These are phyloP conservation scores for Chloroceryle inda DNA, from an alignment of 2,797 vertebrate genomes.

Conservation along the genomic window DNA sequence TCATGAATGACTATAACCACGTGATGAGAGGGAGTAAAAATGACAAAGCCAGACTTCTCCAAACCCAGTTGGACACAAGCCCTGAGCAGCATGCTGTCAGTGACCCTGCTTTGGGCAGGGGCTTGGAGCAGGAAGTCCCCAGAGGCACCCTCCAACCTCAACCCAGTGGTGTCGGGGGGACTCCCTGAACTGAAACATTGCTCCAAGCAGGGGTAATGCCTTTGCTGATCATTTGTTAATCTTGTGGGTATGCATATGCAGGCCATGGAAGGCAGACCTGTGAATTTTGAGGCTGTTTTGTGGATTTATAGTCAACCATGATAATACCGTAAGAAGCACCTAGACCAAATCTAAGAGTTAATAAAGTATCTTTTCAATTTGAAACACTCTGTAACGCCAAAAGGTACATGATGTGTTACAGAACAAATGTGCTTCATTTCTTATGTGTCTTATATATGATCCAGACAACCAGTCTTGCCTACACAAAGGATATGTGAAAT, in stretches of 20 bases:
- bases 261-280: neutral
- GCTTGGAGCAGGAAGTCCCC: neutral
- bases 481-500: neutral
- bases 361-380: neutral
- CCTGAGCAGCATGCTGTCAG: neutral
- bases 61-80: fast-evolving
- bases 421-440: neutral
- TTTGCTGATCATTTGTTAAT: neutral
- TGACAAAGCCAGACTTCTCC: neutral
- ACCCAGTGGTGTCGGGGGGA: fast-evolving
- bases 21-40: neutral
- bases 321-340: neutral
- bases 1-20: neutral
- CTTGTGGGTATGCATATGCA: neutral
- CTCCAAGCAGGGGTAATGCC: fast-evolving
- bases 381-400: neutral
- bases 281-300: neutral
- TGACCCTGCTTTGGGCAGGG: neutral
- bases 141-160: neutral
- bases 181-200: neutral
- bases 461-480: neutral
- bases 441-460: neutral
- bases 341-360: neutral
- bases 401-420: neutral
- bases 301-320: neutral